A percentile compares a stretch with the other conserved stretches of the same genome.
Evolutionary conservation across 2,797 vertebrate species (phyloP).

Genomic region (Pipistrellus pipistrellus): DNA sequence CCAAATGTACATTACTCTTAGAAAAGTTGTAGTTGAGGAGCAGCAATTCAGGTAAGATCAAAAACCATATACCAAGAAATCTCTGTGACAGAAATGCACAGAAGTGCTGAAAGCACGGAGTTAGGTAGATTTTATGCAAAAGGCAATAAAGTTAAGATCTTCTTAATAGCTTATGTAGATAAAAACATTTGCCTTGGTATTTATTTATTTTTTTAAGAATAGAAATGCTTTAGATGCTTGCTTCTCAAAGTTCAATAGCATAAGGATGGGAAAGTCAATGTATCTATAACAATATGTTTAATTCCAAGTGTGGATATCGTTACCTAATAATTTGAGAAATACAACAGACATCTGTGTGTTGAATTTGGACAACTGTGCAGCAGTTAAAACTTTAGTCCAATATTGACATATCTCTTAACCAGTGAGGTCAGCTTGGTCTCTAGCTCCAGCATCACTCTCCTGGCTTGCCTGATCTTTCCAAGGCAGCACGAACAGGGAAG

Average conservation of each 20-base stretch:
- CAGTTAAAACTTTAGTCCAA: constrained; percentile 26
- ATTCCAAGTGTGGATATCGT: background rate
- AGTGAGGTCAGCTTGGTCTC: constrained; percentile 15
- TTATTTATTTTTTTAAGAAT: background rate
- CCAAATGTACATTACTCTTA: constrained; percentile 83
- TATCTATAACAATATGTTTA: background rate
- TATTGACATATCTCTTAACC: constrained; percentile 54
- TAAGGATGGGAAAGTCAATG: background rate
- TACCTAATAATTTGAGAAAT: constrained; percentile 27
- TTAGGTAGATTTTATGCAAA: constrained; percentile 75
- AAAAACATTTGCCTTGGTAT: constrained; percentile 14
- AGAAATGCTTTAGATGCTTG: background rate
- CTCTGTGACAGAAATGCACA: constrained; percentile 65
- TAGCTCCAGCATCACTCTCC: background rate
- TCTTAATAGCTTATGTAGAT: constrained; percentile 50
- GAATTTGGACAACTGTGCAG: background rate
- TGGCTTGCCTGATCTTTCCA: background rate
- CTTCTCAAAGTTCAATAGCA: constrained; percentile 31
- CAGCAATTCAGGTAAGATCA: constrained; percentile 70
- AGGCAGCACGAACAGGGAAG: background rate
- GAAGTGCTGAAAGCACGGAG: constrained; percentile 61
- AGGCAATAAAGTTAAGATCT: constrained; percentile 34
- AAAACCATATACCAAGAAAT: constrained; percentile 67
- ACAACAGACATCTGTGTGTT: background rate
- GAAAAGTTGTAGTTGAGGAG: constrained; percentile 75